phyloP scores from a whole-genome alignment of 1,140 invertebrate species.

The Drosophila lowei region DNA sequence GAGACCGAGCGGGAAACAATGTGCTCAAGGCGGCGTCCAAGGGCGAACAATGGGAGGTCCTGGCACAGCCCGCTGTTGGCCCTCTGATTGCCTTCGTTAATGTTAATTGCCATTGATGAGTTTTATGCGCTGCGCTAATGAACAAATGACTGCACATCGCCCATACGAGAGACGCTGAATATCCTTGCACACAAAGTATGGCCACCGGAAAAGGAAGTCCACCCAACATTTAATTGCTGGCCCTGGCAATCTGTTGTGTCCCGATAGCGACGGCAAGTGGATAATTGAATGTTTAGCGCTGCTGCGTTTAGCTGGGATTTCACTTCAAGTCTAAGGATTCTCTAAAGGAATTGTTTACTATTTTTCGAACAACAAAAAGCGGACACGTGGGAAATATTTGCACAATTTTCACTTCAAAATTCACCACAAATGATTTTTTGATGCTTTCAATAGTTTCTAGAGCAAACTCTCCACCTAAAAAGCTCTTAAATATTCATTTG shows the following conservation, averaged over 20 bases:
- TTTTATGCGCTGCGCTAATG: constrained; percentile 79
- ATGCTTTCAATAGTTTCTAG: too few species aligned
- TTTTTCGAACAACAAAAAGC: too few species aligned
- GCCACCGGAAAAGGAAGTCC: constrained; percentile 3
- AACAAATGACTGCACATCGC: constrained; percentile 78
- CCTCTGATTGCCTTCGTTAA: constrained; percentile 76
- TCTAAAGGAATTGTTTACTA: too few species aligned
- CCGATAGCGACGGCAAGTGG: constrained; percentile 18
- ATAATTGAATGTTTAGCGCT: constrained; percentile 65
- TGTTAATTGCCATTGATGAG: constrained; percentile 81
- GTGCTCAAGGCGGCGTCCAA: constrained; percentile 57
- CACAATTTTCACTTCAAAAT: too few species aligned
- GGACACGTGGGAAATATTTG: too few species aligned
- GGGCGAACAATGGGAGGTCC: constrained; percentile 9
- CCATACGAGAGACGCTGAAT: constrained; percentile 31
- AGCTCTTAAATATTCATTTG: constrained; percentile 13
- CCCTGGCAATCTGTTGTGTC: constrained; percentile 22
- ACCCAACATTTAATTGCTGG: constrained; percentile 59
- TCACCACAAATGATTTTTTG: not conserved
- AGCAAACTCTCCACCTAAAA: not conserved
- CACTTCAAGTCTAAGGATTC: not conserved
- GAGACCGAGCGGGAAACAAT: not conserved
- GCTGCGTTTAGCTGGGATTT: not conserved
- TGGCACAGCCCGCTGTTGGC: not conserved
- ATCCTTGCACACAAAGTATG: constrained; percentile 34